Evolutionary conservation across 2,113 vertebrate genomes (phyloP), one percentile per base, ranked within the genome.

Genomic region (Micronycteris hirsuta): DNA sequence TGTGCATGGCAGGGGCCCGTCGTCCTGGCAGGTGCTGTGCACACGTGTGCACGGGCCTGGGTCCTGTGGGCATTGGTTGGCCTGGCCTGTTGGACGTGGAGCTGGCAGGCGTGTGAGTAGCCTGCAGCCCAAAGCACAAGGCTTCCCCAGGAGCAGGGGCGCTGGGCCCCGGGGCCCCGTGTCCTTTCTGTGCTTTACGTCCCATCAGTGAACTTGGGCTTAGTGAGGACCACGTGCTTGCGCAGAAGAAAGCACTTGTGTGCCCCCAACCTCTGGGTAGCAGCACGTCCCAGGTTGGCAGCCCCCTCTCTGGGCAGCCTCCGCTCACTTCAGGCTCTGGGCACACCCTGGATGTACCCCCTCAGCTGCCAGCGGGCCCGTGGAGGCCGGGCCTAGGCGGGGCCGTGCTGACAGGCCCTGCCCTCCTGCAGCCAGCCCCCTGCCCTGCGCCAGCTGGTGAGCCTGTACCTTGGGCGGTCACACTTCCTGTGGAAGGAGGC

Each of bases 401-500:
- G 1, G 56, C 61, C 1, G 5, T 36, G 24, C 86, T 97, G 10
- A 97, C 85, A 70, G 78, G 13, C 14, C 45, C 20, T 17, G 4
- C 36, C 94, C 4, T 90, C 83, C 94, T 1, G 0, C n/a, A 99
- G 99, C 97, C 99, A 99, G 97, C 98, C 98, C 0, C 98, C 99
- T 0, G 99, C 99, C 36, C 97, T 99, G 97, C 98, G 98, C 90
- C 99, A 99, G 98, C 98, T 99, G 98, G 98, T 99, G 0, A 97
- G 98, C 63, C 98, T 99, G 47, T 99, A 99, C 65, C 98, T 99
- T n/a, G 99, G 99, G 80, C 98, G 99, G 95, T 99, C 98, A 0
- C 99, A 98, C 71, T 94, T 92, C 78, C 97, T 99, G 83, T 99
- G 99, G 99, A 99, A 99, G 97, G 99, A 99, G 49, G 98, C 99